Conservation (phyloP, 2,888 invertebrate species). For the Conus canariensis region DNA sequence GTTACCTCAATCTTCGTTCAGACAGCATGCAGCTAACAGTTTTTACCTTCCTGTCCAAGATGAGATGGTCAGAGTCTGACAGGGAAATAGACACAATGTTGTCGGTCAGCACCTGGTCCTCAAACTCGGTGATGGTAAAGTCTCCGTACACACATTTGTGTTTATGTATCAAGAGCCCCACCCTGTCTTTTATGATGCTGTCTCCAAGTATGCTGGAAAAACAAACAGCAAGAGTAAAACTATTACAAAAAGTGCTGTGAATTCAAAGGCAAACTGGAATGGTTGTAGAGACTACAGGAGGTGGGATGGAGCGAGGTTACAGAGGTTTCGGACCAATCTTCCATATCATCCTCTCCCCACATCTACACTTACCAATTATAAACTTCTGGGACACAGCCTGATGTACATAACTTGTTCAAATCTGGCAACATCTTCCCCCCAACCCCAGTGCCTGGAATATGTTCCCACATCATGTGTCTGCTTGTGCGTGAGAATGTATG, state of each 20-base stretch:
- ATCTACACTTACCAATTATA: too few species aligned
- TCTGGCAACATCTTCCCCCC: too few species aligned
- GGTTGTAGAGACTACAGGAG: too few species aligned
- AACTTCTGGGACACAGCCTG: too few species aligned
- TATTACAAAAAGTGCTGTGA: too few species aligned
- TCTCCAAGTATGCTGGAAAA: constrained; percentile 64
- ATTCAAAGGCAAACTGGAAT: too few species aligned
- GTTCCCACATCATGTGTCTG: not conserved
- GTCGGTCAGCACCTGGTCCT: constrained; percentile 67
- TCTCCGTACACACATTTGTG: constrained; percentile 65
- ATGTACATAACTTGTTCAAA: too few species aligned
- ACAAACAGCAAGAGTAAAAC: constrained; percentile 21
- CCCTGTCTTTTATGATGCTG: constrained; percentile 64
- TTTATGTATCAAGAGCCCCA: constrained; percentile 57
- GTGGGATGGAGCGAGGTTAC: too few species aligned
- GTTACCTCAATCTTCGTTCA: too few species aligned
- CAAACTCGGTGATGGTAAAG: constrained; percentile 65
- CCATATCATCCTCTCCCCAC: not conserved
- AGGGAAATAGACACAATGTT: constrained; percentile 71
- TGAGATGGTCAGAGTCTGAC: constrained; percentile 65
- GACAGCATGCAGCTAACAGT: too few species aligned
- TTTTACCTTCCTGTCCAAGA: constrained; percentile 58
- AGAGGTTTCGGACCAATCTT: too few species aligned
- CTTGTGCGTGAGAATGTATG: not conserved
- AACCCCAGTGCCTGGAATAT: too few species aligned